Conservation (phyloP, 2,888 invertebrate species). For the Spilarctia lutea region DNA sequence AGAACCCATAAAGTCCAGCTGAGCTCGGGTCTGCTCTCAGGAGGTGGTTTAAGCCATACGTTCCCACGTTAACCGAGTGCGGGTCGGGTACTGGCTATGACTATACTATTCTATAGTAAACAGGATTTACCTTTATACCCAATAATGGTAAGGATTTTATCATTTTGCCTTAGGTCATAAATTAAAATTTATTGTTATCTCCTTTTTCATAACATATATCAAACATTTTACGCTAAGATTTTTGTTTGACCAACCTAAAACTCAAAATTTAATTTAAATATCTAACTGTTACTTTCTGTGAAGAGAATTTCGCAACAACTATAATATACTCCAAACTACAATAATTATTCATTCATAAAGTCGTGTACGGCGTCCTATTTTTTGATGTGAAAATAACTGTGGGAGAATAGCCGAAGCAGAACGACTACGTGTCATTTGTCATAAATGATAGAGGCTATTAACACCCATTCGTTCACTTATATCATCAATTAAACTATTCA, state of each 20-base stretch:
- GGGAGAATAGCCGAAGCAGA: constrained; percentile 38
- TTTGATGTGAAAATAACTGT: constrained; percentile 38
- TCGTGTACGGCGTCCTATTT: constrained; percentile 26
- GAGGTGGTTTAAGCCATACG: too few relatives aligned
- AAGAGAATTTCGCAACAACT: neutral
- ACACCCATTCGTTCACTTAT: constrained; percentile 50
- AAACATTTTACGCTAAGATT: neutral
- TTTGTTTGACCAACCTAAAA: neutral
- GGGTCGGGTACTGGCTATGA: too few relatives aligned
- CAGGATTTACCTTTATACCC: too few relatives aligned
- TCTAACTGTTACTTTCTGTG: neutral
- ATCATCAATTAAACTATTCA: constrained; percentile 51
- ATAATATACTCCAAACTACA: constrained; percentile 2
- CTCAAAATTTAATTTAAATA: neutral
- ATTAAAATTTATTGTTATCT: too few relatives aligned
- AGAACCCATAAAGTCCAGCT: too few relatives aligned
- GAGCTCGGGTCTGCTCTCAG: too few relatives aligned
- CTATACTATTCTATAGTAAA: too few relatives aligned
- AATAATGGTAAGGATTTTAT: too few relatives aligned
- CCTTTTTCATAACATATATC: too few relatives aligned
- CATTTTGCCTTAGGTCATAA: too few relatives aligned
- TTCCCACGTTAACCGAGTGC: too few relatives aligned
- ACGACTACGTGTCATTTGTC: constrained; percentile 48
- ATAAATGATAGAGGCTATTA: constrained; percentile 47
- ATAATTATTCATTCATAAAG: constrained; percentile 22